Evolutionary conservation across 2,888 invertebrate species (phyloP), one percentile per base, ranked within the genome.

Genomic region (Blomia tropicalis): DNA sequence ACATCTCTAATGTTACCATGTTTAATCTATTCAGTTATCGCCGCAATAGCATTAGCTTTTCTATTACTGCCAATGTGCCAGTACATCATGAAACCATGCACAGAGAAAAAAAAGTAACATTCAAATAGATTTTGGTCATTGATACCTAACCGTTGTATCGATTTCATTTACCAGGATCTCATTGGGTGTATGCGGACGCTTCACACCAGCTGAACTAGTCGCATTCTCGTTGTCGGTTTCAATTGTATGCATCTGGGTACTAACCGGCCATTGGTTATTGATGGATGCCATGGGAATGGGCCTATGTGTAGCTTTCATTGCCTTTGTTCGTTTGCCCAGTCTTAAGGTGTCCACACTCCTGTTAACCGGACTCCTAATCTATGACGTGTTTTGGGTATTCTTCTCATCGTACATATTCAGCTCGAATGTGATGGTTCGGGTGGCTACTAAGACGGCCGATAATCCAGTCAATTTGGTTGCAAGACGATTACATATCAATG

Each of bases 231-330:
- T 93, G 65, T 87, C 92, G 66, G 84, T 93, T 70, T 83, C 84
- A 74, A 88, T 95, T 73, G 93, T 95, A 65, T 90, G 90, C 77
- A 84, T 95, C 68, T 95, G 95, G 95, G 89, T 95, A 70, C 81
- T 93, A 67, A 95, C 95, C 65, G 95, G 93, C 1, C 93, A 95
- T 77, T 95, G 95, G 95, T 80, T 95, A 69, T 81, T 95, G 61
- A 95, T 95, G 93, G 93, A 95, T 77, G 93, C 92, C 29, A 89
- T 95, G 85, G 95, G 93, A 66, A 93, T 95, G 92, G 93, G 93
- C 2, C 79, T 95, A 53, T 95, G 93, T 76, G 93, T 95, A 69
- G 92, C 93, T 63, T 95, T 95, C 77, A 95, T 95, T 73, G 93
- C 93, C 27, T 85, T 95, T 73, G 91, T 95, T 69, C 83, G 93